These are phyloP conservation scores for Odobenus rosmarus DNA, from an alignment of 2,113 vertebrate genomes.

Conservation along the genomic window DNA sequence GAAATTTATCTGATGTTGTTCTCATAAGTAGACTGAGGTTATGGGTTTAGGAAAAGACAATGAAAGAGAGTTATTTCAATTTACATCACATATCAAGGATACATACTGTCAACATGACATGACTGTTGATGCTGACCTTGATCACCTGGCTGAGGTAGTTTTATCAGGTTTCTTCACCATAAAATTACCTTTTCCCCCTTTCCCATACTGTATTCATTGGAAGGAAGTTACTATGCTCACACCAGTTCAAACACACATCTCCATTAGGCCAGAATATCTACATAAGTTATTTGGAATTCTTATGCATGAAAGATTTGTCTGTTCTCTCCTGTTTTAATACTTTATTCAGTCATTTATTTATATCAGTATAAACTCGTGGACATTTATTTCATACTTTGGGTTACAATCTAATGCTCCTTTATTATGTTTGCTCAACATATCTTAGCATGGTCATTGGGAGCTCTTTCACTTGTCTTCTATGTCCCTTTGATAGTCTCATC, in stretches of 20 bases:
- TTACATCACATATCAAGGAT: not conserved
- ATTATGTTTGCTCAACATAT: not conserved
- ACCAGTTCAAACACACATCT: not conserved
- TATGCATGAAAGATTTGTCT: not conserved
- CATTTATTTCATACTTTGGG: not conserved
- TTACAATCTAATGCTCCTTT: not conserved
- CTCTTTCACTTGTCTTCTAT: not conserved
- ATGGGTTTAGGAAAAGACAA: not conserved
- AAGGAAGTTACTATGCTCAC: not conserved
- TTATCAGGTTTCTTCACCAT: not conserved
- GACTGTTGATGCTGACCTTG: not conserved
- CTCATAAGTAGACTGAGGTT: not conserved
- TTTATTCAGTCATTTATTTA: not conserved
- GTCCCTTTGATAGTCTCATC: not conserved
- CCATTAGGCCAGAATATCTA: not conserved
- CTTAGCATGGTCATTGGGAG: not conserved
- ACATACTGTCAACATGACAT: not conserved
- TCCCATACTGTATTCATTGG: not conserved
- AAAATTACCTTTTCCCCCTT: not conserved
- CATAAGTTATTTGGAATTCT: not conserved
- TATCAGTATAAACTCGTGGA: not conserved
- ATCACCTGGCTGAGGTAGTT: not conserved
- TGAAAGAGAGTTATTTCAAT: not conserved
- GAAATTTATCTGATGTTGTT: not conserved
- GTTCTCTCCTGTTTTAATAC: not conserved